Evolutionary conservation across 2,888 invertebrate species (phyloP), one percentile per base, ranked within the genome.

Genomic region (Lycaena phlaeas): DNA sequence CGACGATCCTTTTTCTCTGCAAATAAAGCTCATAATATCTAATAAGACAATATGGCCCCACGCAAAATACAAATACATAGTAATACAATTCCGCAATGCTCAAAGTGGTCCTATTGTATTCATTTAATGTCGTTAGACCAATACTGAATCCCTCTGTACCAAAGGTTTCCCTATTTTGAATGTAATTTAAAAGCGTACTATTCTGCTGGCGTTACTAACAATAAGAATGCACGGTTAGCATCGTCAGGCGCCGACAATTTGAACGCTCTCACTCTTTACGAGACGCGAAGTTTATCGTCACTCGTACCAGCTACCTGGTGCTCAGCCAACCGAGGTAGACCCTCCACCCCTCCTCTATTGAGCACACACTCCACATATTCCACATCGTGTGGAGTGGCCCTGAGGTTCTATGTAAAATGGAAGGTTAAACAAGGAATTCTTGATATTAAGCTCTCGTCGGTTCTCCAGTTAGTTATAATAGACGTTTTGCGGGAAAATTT

Each of bases 231-330:
- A 76, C 71, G 67, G 75, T 71, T 71, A 71, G 68, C 73, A 75
- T 61, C 68, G 62, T 53, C 52, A 54, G 69, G 62, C 69, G 75
- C 67, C 73, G 76, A 77, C 76, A 75, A 76, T 81, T 78, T 79
- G 78, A 79, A 71, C 72, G 73, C 67, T 74, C 70, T 69, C 59
- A 62, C 76, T 78, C 79, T 78, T 74, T 70, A 66, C 67, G 66
- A 65, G 67, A 67, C 74, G 65, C 69, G 61, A 75, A 81, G 67
- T 81, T 81, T 81, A 79, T 81, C 71, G 79, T 69, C 62, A 61
- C 58, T 70, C 73, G 75, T 79, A 79, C 79, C 71, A 68, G 65
- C 63, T 65, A 62, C 59, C 60, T n/a, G 62, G 60, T 58, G 54
- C 48, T 49, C 58, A 49, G 47, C 79, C 75, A 74, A 46, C 44